A percentile compares a stretch with the other conserved stretches of the same genome.
Evolutionary conservation across 2,113 vertebrate species (phyloP).

Genomic region (Trichechus manatus): DNA sequence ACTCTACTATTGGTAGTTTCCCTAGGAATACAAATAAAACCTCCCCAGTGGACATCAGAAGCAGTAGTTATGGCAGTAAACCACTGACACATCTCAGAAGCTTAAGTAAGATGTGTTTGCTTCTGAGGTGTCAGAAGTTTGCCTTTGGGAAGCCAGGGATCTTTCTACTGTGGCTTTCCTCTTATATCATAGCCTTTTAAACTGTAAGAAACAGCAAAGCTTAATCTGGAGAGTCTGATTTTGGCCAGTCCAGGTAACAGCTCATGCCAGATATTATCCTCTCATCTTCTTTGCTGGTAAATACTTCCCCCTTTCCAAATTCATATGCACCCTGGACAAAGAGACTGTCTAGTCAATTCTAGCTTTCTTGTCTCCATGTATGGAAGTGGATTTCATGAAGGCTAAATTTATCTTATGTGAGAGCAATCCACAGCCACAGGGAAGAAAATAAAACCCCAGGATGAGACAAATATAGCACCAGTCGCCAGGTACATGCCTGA

Average conservation of each 20-base stretch:
- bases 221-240: constrained; percentile 36
- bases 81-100: background rate
- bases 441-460: background rate
- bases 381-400: background rate
- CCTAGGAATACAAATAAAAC: background rate
- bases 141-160: background rate
- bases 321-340: background rate
- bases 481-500: background rate
- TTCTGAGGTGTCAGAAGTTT: background rate
- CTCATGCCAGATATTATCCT: background rate
- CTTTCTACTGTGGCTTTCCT: background rate
- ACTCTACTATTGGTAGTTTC: constrained; percentile 29
- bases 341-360: background rate
- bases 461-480: background rate
- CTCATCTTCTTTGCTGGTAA: background rate
- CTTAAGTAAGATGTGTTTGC: constrained; percentile 13
- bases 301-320: constrained; percentile 5
- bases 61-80: background rate
- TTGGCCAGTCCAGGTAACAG: background rate
- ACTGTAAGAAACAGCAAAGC: background rate
- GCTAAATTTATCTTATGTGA: background rate
- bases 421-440: background rate
- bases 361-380: background rate
- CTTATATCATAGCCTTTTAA: background rate
- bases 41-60: background rate